These are phyloP conservation scores for Tethya wilhelma DNA, from an alignment of 37 sponge, comb jelly and placozoan genomes.

Conservation along the genomic window DNA sequence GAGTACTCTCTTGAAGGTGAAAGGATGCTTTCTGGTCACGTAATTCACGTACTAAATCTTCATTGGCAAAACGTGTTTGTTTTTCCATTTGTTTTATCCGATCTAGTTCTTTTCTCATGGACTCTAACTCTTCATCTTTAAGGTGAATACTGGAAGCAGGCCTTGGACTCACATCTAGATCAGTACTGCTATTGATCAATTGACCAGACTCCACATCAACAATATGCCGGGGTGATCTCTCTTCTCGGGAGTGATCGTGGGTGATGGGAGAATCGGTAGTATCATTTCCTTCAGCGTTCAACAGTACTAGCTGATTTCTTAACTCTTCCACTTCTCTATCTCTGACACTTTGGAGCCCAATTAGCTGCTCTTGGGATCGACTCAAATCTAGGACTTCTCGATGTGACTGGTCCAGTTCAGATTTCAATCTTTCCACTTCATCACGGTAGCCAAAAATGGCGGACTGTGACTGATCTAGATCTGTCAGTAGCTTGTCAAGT, in stretches of 20 bases:
- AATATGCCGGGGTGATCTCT: background rate
- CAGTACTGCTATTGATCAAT: background rate
- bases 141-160: background rate
- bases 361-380: background rate
- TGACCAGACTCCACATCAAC: conserved; percentile 18
- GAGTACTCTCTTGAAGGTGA: too few relatives aligned
- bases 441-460: background rate
- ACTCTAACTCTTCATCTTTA: conserved; percentile 11
- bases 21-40: too few relatives aligned
- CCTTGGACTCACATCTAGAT: conserved; percentile 12
- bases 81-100: background rate
- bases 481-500: background rate
- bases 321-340: conserved; percentile 12
- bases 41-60: too few relatives aligned
- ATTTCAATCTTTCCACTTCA: conserved; percentile 6
- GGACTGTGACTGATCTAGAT: conserved; percentile 6
- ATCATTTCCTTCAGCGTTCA: background rate
- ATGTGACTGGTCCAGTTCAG: conserved; percentile 10
- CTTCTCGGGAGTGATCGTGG: background rate
- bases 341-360: background rate
- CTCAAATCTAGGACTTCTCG: background rate
- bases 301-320: background rate
- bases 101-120: conserved; percentile 23
- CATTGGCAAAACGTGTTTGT: background rate
- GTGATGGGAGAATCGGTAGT: background rate